Base-by-base conservation (phyloP, 2,797 vertebrate species). In the Notoglanidium macrostoma region DNA sequence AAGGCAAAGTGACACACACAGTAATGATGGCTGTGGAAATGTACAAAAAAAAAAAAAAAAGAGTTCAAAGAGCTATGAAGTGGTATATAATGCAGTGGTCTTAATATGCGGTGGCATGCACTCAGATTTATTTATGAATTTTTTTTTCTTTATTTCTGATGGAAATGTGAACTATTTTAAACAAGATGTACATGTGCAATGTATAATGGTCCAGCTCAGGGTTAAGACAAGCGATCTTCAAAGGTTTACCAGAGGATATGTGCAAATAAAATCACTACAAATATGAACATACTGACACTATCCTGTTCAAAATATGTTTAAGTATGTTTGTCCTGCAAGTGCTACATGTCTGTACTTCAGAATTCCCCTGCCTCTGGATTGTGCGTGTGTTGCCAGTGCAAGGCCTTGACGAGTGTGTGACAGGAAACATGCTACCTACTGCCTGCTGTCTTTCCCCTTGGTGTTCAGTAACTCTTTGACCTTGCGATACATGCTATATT, bases 401-500 rank as follows among this genome's bases (percentile, higher is more conserved):
- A 29, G 55, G 65, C 68, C 46, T 68, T 46, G 32, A 46, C 29
- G 35, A 70, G 32, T 65, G 54, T 72, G 63, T 9, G 61, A 82
- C 55, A 63, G 57, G 59, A 81, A 46, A 19, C 51, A 77, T 29
- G 74, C 55, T 80, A 6, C 12, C 35, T 80, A 80, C 55, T 26
- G 87, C 90, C 89, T 86, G 87, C 84, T 89, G 89, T 81, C 90
- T 88, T 91, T 89, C 86, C 90, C 90, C 67, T 76, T 86, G 84
- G 90, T 88, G 29, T 78, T 15, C 68, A 85, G 46, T 8, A 32
- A 59, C 88, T 85, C 87, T 86, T 77, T 44, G 26, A 87, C 88
- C 29, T 49, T 88, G 87, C 72, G 29, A 55, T 68, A 51, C 0
- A 15, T 76, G 91, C 86, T 46, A 81, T 70, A 68, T 86, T 85